These are phyloP conservation scores for Amblyornis subalaris DNA, from an alignment of 2,113 vertebrate genomes.

Conservation along the genomic window DNA sequence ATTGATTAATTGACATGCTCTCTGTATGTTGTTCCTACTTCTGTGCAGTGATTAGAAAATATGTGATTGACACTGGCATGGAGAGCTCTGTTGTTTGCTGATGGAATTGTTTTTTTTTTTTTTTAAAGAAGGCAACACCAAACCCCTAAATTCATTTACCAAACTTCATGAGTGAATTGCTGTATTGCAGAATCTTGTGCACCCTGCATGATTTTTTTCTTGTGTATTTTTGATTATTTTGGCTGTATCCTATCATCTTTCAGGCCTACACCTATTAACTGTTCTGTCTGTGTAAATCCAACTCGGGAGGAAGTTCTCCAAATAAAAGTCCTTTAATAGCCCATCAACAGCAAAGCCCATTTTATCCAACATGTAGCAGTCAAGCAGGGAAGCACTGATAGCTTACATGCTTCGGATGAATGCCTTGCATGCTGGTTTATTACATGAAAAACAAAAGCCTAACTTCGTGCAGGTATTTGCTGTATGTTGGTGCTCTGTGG, in stretches of 20 bases:
- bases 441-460: not conserved
- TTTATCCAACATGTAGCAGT: not conserved
- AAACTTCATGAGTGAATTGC: not conserved
- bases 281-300: not conserved
- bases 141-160: not conserved
- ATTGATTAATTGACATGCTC: constrained; percentile 32
- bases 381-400: not conserved
- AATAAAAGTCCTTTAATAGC: not conserved
- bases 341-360: not conserved
- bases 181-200: not conserved
- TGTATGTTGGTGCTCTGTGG: fast-evolving
- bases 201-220: not conserved
- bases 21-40: not conserved
- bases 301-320: not conserved
- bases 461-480: not conserved
- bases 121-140: not conserved
- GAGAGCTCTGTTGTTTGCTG: constrained; percentile 19
- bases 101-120: not conserved
- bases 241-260: not conserved
- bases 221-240: not conserved
- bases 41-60: constrained; percentile 24
- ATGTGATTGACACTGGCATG: not conserved
- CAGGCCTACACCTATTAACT: not conserved
- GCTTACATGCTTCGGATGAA: not conserved
- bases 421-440: not conserved